phyloP scores from a whole-genome alignment of 1,140 invertebrate species.

The Battus philenor region DNA sequence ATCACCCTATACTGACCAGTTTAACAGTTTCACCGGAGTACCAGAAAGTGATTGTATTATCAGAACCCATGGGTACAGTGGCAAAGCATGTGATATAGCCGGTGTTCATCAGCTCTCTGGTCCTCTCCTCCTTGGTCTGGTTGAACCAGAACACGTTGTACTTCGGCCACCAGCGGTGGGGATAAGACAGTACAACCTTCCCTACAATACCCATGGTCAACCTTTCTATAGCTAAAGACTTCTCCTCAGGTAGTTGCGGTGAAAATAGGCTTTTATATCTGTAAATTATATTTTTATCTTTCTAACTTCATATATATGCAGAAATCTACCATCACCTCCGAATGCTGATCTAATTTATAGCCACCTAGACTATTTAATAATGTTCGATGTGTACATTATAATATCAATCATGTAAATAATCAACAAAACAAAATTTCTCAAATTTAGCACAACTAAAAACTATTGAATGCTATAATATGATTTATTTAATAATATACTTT shows the following conservation, averaged over 20 bases:
- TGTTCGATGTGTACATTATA: too few relatives aligned
- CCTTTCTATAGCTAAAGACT: conserved; percentile 21
- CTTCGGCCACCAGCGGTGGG: conserved; percentile 22
- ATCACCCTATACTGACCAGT: conserved; percentile 28
- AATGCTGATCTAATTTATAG: too few relatives aligned
- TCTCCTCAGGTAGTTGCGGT: conserved; percentile 21
- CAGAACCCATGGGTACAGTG: conserved; percentile 19
- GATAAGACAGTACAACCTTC: conserved; percentile 27
- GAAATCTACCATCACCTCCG: too few relatives aligned
- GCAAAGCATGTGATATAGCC: conserved; percentile 16
- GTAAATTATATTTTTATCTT: too few relatives aligned
- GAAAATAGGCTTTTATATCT: conserved; percentile 33
- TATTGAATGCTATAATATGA: too few relatives aligned
- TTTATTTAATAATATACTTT: too few relatives aligned
- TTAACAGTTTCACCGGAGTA: conserved; percentile 22
- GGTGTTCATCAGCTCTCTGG: conserved; percentile 5
- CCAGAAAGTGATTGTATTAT: conserved; percentile 26
- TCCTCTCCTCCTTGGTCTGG: conserved; percentile 24
- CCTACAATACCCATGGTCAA: conserved; percentile 28
- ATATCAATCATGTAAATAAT: too few relatives aligned
- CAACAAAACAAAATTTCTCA: too few relatives aligned
- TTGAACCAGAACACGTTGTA: conserved; percentile 16
- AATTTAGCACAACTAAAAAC: too few relatives aligned
- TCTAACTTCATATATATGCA: too few relatives aligned
- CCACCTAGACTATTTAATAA: too few relatives aligned